Evolutionary conservation across 2,797 vertebrate genomes (phyloP).

Genomic region (Numenius phaeopus): DNA sequence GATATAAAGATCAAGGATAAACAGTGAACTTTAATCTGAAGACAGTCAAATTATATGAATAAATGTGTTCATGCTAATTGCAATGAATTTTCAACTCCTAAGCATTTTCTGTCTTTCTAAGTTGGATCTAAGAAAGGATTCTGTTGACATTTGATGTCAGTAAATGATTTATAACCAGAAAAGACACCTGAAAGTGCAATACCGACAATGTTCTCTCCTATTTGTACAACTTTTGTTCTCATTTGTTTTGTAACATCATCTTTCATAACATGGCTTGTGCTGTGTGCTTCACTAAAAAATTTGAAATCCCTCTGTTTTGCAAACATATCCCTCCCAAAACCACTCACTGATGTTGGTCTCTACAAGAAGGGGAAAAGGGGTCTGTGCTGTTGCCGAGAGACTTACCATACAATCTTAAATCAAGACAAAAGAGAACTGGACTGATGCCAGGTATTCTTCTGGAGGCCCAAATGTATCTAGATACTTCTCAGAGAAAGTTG

Average conservation of each 20-base stretch:
- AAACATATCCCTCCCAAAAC: background rate
- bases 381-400: background rate
- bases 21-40: slow-evolving; percentile 28
- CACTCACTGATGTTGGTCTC: background rate
- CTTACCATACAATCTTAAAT: background rate
- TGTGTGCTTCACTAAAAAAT: background rate
- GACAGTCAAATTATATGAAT: background rate
- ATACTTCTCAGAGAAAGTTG: background rate
- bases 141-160: background rate
- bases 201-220: background rate
- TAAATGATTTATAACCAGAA: slow-evolving; percentile 13
- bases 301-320: background rate
- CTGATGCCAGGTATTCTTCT: background rate
- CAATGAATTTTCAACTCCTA: slow-evolving; percentile 7
- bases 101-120: background rate
- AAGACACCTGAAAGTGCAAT: background rate
- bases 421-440: slow-evolving; percentile 1
- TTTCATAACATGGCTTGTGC: background rate
- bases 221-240: background rate
- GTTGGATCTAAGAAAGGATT: background rate
- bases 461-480: background rate
- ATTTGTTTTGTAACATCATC: background rate
- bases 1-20: background rate
- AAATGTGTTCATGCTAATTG: background rate
- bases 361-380: background rate